Percentiles rank a stretch among this genome's conserved stretches.
Conservation (phyloP, 2,797 vertebrate genomes). For the Acrossocheilus wenchowensis region DNA sequence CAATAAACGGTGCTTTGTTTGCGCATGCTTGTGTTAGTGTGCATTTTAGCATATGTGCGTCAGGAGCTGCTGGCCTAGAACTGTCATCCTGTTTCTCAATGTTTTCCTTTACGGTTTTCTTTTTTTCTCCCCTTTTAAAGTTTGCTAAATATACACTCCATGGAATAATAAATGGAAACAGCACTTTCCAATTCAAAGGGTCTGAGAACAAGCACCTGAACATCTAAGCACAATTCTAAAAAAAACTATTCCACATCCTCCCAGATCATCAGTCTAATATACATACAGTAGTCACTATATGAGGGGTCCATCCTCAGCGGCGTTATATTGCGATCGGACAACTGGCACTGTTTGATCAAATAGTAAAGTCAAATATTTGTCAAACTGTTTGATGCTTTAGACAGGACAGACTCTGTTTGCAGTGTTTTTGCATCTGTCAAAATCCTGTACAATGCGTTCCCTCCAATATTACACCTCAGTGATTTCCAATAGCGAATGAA, state of each 20-base stretch:
- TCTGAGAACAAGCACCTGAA: conserved; percentile 28
- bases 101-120: conserved; percentile 39
- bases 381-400: conserved; percentile 21
- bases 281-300: neutral
- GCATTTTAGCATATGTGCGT: conserved; percentile 38
- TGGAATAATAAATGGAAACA: conserved; percentile 36
- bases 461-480: neutral
- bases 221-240: neutral
- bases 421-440: neutral
- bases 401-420: neutral
- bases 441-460: neutral
- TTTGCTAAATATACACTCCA: conserved; percentile 55
- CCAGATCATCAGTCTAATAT: neutral
- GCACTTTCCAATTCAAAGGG: conserved; percentile 22
- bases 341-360: conserved; percentile 42
- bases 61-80: conserved; percentile 49
- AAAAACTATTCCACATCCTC: neutral
- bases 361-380: conserved; percentile 52
- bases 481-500: conserved; percentile 3
- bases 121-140: neutral
- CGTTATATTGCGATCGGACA: conserved; percentile 21
- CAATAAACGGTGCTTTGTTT: neutral
- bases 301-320: neutral
- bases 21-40: conserved; percentile 48
- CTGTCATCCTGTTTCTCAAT: conserved; percentile 51